Percentiles rank a stretch among this genome's conserved stretches.
Conservation (phyloP, 2,113 vertebrate species). For the Thunnus maccoyii region DNA sequence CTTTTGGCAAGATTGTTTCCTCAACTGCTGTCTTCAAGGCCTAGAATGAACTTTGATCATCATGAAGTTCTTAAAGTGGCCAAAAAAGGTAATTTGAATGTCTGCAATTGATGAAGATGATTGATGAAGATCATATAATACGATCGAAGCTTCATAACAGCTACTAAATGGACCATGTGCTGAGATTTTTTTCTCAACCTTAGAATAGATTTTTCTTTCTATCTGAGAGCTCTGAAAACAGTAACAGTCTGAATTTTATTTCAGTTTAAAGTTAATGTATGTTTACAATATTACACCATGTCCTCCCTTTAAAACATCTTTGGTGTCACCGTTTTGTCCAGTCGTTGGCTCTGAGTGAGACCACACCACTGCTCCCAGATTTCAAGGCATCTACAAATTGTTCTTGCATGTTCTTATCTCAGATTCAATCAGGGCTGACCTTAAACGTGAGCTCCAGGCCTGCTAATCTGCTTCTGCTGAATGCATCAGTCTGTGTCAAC, state of each 20-base stretch:
- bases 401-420: constrained; percentile 75
- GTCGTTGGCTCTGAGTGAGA: constrained; percentile 46
- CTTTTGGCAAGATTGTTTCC: background rate
- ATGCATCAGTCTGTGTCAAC: constrained; percentile 53
- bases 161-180: background rate
- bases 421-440: constrained; percentile 67
- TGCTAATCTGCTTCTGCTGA: constrained; percentile 66
- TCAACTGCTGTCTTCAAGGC: background rate
- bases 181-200: background rate
- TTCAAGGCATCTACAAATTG: constrained; percentile 73
- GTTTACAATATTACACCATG: background rate
- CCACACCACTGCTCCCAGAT: constrained; percentile 45
- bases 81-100: too few species aligned
- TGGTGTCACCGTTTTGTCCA: background rate
- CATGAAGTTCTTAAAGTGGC: background rate
- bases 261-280: too few species aligned
- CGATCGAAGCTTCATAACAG: background rate
- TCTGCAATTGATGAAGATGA: too few species aligned
- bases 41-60: background rate
- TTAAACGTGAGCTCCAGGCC: constrained; percentile 58
- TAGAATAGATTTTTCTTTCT: background rate
- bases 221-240: background rate
- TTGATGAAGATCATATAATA: background rate
- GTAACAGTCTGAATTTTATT: too few species aligned
- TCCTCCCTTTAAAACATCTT: background rate